These are phyloP conservation scores for Chelidonichthys spinosus DNA, from an alignment of 2,797 vertebrate genomes.

Conservation along the genomic window DNA sequence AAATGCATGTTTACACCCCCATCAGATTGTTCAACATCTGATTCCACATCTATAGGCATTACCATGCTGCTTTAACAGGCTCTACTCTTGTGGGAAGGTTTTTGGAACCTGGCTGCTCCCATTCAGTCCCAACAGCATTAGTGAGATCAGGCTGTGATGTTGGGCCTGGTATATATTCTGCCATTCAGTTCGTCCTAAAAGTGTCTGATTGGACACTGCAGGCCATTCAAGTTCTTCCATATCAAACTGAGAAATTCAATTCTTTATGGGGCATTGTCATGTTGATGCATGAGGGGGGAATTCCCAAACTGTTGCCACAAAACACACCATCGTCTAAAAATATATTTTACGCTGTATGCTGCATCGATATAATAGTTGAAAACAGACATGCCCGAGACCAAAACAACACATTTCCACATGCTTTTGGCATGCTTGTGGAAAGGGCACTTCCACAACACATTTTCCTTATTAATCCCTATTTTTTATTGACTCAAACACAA, in stretches of 20 bases:
- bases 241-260: conserved; percentile 7
- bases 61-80: conserved; percentile 33
- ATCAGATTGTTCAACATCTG: not conserved
- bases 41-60: not conserved
- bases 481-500: conserved; percentile 26
- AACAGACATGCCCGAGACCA: too few species aligned
- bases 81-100: conserved; percentile 8
- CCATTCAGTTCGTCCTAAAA: not conserved
- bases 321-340: conserved; percentile 1
- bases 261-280: conserved; percentile 11
- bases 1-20: conserved; percentile 3
- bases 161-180: not conserved
- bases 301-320: conserved; percentile 13
- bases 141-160: conserved; percentile 5
- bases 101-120: not conserved
- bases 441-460: conserved; percentile 24
- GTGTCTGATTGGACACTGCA: not conserved
- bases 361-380: too few species aligned
- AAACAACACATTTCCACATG: not conserved
- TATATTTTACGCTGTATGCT: not conserved
- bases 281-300: not conserved
- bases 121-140: conserved; percentile 6
- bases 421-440: conserved; percentile 4
- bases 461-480: conserved; percentile 36
- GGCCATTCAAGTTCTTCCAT: not conserved